phyloP scores from a whole-genome alignment of 2,797 vertebrate genomes.

The Schizopygopsis pylzovi region DNA sequence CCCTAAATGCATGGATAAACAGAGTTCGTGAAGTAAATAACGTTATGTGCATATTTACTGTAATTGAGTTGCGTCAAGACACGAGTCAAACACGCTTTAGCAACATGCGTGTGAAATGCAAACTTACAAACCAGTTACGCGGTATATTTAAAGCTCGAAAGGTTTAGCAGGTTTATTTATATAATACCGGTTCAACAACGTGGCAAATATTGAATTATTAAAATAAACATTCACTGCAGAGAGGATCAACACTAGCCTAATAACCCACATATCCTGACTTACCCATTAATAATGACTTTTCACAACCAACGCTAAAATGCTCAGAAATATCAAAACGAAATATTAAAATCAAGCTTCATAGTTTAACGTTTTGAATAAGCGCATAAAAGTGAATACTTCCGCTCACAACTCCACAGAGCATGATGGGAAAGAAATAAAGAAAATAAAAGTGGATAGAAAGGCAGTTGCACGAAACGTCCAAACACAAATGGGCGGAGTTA shows the following conservation, averaged over 20 bases:
- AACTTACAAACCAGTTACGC: neutral
- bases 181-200: neutral
- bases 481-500: neutral
- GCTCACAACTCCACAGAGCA: slow-evolving; percentile 2
- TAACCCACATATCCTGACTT: neutral
- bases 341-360: neutral
- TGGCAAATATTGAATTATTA: slow-evolving; percentile 14
- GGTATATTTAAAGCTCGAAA: neutral
- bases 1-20: neutral
- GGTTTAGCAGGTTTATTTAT: neutral
- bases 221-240: neutral
- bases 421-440: neutral
- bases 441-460: neutral
- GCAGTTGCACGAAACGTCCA: neutral
- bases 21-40: too few species aligned
- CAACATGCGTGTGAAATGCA: neutral
- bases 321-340: neutral
- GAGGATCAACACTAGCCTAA: neutral
- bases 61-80: neutral
- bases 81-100: neutral
- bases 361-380: slow-evolving; percentile 1
- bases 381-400: neutral
- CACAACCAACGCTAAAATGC: neutral
- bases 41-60: neutral
- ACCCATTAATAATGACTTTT: slow-evolving; percentile 1